Percentiles rank a stretch among this genome's conserved stretches.
These are phyloP conservation scores for Folsomia candida DNA, from an alignment of 2,888 invertebrate genomes.

Conservation along the genomic window DNA sequence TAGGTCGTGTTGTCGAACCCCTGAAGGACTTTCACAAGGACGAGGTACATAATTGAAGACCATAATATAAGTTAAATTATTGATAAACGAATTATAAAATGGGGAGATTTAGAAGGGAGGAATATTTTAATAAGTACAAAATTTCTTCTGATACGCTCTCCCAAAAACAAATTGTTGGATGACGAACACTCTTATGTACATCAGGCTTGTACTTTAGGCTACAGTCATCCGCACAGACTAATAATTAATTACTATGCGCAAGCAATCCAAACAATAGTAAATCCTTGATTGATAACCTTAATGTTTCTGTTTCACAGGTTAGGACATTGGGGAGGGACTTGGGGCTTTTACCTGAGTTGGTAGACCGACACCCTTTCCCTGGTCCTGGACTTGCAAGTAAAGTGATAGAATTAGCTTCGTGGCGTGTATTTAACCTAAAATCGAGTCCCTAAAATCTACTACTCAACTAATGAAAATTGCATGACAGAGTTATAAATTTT, in stretches of 20 bases:
- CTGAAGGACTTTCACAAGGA: constrained; percentile 98
- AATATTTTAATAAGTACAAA: constrained; percentile 20
- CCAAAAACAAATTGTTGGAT: constrained; percentile 29
- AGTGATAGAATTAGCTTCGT: too few species aligned
- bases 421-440: too few species aligned
- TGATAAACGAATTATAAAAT: not conserved
- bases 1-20: constrained; percentile 93
- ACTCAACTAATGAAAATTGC: too few species aligned
- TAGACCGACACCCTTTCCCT: constrained; percentile 96
- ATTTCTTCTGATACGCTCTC: constrained; percentile 46
- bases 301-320: constrained; percentile 59
- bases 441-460: too few species aligned
- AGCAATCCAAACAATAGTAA: too few species aligned
- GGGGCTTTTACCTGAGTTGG: constrained; percentile 79
- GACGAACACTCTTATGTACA: constrained; percentile 42
- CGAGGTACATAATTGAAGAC: constrained; percentile 65
- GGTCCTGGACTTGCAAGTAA: constrained; percentile 97
- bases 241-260: constrained; percentile 3
- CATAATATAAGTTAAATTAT: not conserved
- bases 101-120: constrained; percentile 45
- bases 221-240: constrained; percentile 39
- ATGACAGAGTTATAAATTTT: too few species aligned
- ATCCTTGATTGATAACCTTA: too few species aligned
- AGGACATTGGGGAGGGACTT: constrained; percentile 83
- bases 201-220: constrained; percentile 38